Conservation (phyloP, 2,113 vertebrate species). For the Lycocorax pyrrhopterus region DNA sequence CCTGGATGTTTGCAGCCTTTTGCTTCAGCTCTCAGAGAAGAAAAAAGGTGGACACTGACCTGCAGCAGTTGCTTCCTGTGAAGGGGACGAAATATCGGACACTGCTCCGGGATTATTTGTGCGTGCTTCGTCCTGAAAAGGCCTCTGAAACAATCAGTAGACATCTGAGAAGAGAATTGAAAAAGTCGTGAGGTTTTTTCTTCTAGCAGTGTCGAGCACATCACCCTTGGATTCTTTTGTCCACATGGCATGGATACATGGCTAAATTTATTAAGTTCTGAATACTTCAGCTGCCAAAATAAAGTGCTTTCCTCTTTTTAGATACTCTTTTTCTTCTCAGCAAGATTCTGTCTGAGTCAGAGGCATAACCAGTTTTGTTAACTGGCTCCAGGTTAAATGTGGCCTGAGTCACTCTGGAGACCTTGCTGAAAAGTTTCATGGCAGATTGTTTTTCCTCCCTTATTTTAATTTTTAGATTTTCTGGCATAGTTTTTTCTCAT, state of each 20-base stretch:
- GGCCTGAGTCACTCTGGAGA: conserved; percentile 31
- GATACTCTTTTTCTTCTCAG: neutral
- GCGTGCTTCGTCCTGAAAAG: conserved; percentile 13
- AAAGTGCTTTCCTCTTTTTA: neutral
- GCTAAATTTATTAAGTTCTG: conserved; percentile 21
- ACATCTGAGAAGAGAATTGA: neutral
- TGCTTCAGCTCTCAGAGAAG: neutral
- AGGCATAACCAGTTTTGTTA: neutral
- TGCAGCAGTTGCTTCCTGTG: neutral
- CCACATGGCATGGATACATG: conserved; percentile 37
- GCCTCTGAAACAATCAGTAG: conserved; percentile 1
- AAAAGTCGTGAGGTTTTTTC: neutral
- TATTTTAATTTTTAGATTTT: conserved; percentile 29
- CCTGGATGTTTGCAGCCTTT: conserved; percentile 46
- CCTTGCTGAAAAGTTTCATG: conserved; percentile 55
- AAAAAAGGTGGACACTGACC: neutral
- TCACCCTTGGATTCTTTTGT: conserved; percentile 4
- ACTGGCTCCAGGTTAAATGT: conserved; percentile 3
- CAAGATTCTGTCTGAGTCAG: neutral
- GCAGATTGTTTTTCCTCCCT: conserved; percentile 19
- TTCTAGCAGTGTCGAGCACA: neutral
- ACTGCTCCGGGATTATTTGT: conserved; percentile 18
- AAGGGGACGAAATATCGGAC: neutral
- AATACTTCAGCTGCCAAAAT: neutral
- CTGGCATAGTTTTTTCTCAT: neutral